A percentile compares a stretch with the other conserved stretches of the same genome.
Evolutionary conservation across 2,797 vertebrate genomes (phyloP).

Genomic region (Tarsius wallacei): DNA sequence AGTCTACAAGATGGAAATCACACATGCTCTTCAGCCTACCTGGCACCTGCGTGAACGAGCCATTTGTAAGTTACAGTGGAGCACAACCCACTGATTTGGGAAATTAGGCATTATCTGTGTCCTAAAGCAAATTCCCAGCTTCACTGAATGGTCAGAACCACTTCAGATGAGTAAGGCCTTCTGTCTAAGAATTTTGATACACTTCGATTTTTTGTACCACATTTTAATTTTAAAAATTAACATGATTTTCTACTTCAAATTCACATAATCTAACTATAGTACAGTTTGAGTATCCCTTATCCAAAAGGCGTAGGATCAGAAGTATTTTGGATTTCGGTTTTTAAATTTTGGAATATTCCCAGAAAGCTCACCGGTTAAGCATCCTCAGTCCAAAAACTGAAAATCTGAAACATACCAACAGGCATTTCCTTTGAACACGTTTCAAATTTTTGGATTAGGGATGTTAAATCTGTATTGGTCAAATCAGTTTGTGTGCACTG

Average conservation of each 20-base stretch:
- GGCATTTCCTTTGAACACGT: not conserved
- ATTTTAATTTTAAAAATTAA: not conserved
- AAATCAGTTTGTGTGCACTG: not conserved
- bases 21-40: no score
- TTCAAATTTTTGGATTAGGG: not conserved
- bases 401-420: not conserved
- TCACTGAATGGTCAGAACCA: not conserved
- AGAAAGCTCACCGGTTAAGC: not conserved
- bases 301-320: not conserved
- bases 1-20: not conserved
- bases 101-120: not conserved
- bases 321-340: not conserved
- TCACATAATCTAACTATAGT: not conserved
- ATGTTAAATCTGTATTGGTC: not conserved
- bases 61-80: not conserved
- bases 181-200: not conserved
- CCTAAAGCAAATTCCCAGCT: not conserved
- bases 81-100: not conserved
- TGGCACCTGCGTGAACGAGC: not conserved
- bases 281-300: not conserved
- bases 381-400: not conserved
- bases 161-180: not conserved
- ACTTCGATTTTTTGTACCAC: not conserved
- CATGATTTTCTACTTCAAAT: not conserved
- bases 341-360: not conserved